Base-by-base conservation (phyloP, 2,888 invertebrate genomes). In the Apocheima hispidaria region DNA sequence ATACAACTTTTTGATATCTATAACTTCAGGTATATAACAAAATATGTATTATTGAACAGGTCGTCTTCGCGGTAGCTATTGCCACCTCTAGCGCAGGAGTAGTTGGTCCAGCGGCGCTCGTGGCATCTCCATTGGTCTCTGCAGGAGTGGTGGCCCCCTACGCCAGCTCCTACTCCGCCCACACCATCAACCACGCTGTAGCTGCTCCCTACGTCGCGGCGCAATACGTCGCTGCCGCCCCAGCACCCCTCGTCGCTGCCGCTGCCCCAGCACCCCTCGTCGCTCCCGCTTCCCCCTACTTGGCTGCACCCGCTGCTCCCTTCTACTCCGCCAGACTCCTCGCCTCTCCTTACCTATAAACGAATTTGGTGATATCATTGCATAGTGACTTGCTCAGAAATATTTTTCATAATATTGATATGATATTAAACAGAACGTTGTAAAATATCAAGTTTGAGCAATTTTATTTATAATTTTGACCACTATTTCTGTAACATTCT, bases 111-210 rank as follows among this genome's bases (percentile, higher is more conserved):
- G 89, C 84, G 16, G 85, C 88, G 0, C 87, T 86, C 43, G 90
- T 96, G 62, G 88, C 84, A 53, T 88, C 81, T 60, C 94, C 95
- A 54, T 95, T 95, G 55, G 96, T 96, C 38, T 88, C 86, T n/a
- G 90, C 81, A 55, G 95, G 95, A 3, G 93, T 94, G 52, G 93
- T 96, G 3, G 95, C 96, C 0, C 96, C 96, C 2, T 96, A 96
- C 72, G 96, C 96, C 53, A 94, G 94, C 71, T 96, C 96, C 12
- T 96, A 96, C 87, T 96, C 96, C 62, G 96, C 96, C 0, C 96
- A 96, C 73, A 92, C 95, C 18, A 93, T 96, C 57, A 96, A 96
- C 87, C 96, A 96, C 73, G 96, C 96, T 0, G 93, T 96, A 3
- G 96, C 96, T 21, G 93, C 95, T 9, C 96, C 96, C 0, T 75